Percentiles rank a stretch among this genome's conserved stretches.
These are phyloP conservation scores for Triplophysa bombifrons DNA, from an alignment of 2,797 vertebrate genomes.

Conservation along the genomic window DNA sequence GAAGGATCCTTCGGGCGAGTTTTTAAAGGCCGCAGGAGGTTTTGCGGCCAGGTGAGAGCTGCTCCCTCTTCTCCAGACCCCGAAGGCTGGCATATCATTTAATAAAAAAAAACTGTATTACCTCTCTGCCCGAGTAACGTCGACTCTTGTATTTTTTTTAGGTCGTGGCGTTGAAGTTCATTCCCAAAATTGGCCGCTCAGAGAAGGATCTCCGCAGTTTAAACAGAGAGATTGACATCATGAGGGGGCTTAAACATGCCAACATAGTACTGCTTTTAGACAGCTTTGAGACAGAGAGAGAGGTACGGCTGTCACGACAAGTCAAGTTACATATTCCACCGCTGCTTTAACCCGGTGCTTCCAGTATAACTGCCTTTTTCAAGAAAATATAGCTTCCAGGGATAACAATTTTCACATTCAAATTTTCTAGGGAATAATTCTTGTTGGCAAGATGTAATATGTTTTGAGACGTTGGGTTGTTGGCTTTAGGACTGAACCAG, in stretches of 20 bases:
- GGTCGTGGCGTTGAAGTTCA: conserved; percentile 97
- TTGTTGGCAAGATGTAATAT: conserved; percentile 46
- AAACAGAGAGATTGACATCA: conserved; percentile 92
- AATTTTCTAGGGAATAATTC: conserved; percentile 44
- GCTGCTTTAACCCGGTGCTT: conserved; percentile 29
- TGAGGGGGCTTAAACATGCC: conserved; percentile 89
- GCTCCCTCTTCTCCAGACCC: not conserved
- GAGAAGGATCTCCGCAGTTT: conserved; percentile 90
- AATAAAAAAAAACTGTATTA: not conserved
- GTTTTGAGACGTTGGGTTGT: conserved; percentile 22
- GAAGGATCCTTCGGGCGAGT: conserved; percentile 95
- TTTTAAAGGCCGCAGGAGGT: conserved; percentile 88
- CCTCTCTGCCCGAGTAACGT: conserved; percentile 3
- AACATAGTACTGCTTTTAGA: conserved; percentile 94
- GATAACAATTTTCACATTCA: conserved; percentile 54
- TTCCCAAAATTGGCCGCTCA: conserved; percentile 90
- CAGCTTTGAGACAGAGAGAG: conserved; percentile 92
- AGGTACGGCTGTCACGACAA: conserved; percentile 72
- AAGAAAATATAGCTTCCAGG: conserved; percentile 50
- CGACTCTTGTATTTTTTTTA: conserved; percentile 56
- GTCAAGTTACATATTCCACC: conserved; percentile 1
- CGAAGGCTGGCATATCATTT: not conserved
- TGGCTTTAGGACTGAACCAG: conserved; percentile 19
- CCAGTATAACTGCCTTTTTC: conserved; percentile 43
- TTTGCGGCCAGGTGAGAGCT: conserved; percentile 84